phyloP scores from a whole-genome alignment of 2,113 vertebrate species.

The Trinectes maculatus region DNA sequence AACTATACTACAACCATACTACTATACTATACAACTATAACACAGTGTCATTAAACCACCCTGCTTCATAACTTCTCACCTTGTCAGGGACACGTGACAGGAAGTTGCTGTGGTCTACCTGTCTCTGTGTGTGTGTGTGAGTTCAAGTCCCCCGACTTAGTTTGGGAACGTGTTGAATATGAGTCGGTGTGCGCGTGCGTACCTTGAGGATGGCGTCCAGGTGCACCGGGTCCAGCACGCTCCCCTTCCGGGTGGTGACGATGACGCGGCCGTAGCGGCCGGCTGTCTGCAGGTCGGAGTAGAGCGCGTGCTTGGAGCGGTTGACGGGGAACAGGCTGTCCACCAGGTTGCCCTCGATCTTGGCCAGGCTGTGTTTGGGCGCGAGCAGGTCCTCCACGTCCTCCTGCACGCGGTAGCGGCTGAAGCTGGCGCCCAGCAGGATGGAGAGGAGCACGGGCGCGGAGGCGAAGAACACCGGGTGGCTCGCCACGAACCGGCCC shows the following conservation, averaged over 20 bases:
- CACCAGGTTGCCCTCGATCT: constrained; percentile 97
- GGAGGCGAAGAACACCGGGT: constrained; percentile 97
- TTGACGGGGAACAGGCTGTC: constrained; percentile 96
- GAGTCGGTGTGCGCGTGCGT: constrained; percentile 13
- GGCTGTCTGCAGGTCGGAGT: constrained; percentile 95
- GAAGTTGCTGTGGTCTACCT: constrained; percentile 14
- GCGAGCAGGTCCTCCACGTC: constrained; percentile 94
- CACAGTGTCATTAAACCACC: constrained; percentile 44
- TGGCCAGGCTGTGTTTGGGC: constrained; percentile 96
- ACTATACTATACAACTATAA: background rate
- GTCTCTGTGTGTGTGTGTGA: background rate
- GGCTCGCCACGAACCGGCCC: constrained; percentile 94
- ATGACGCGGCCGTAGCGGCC: constrained; percentile 95
- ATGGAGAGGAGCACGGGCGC: constrained; percentile 94
- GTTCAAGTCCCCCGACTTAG: no score
- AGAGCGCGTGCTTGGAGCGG: constrained; percentile 95
- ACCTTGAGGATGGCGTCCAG: constrained; percentile 93
- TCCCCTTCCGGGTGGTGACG: constrained; percentile 90
- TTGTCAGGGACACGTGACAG: background rate
- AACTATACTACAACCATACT: no score
- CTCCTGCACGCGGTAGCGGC: constrained; percentile 94
- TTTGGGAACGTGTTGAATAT: background rate
- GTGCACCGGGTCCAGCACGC: constrained; percentile 92
- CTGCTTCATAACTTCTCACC: constrained; percentile 16
- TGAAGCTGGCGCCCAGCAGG: constrained; percentile 96